These are phyloP conservation scores for Cromileptes altivelis DNA, from an alignment of 2,113 vertebrate species.

Conservation along the genomic window DNA sequence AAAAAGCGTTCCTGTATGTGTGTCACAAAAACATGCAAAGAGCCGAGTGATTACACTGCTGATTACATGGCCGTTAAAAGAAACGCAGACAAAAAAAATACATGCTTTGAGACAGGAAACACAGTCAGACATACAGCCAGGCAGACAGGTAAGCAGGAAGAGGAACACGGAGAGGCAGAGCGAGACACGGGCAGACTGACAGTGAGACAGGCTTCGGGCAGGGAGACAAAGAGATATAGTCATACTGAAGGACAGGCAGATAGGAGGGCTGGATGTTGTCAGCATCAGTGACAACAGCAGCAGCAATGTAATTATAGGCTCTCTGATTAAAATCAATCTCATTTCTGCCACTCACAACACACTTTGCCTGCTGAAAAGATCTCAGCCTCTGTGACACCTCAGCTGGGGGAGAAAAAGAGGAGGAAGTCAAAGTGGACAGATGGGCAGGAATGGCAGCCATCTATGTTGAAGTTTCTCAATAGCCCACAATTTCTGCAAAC, in stretches of 20 bases:
- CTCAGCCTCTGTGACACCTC: conserved; percentile 41
- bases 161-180: conserved; percentile 23
- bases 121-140: background rate
- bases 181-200: conserved; percentile 48
- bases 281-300: conserved; percentile 70
- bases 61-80: conserved; percentile 18
- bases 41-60: conserved; percentile 23
- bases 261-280: conserved; percentile 70
- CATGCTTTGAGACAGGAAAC: conserved; percentile 27
- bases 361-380: conserved; percentile 68
- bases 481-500: conserved; percentile 9
- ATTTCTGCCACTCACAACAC: conserved; percentile 75
- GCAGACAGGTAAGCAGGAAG: conserved; percentile 44
- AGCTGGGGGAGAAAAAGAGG: conserved; percentile 27
- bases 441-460: conserved; percentile 14
- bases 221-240: conserved; percentile 69
- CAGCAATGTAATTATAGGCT: conserved; percentile 76
- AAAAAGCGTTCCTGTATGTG: conserved; percentile 7
- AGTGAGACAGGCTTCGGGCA: conserved; percentile 53
- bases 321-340: conserved; percentile 81
- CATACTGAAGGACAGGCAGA: conserved; percentile 68
- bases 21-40: conserved; percentile 18
- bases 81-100: conserved; percentile 2
- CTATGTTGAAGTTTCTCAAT: conserved; percentile 5
- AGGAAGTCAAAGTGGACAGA: conserved; percentile 52